phyloP scores from a whole-genome alignment of 2,888 invertebrate genomes.

The Ochropleura plecta region DNA sequence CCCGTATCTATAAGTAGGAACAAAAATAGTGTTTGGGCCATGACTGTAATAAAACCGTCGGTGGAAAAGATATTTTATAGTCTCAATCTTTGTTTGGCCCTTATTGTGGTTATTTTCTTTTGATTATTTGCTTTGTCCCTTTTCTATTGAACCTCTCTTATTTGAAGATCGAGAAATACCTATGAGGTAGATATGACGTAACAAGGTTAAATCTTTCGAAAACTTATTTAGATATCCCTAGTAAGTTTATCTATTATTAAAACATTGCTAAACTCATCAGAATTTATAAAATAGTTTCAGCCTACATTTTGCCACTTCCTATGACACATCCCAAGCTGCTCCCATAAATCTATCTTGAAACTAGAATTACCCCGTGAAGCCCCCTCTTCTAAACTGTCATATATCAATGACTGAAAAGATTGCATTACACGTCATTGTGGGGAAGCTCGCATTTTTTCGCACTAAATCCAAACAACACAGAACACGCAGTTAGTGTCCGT shows the following conservation, averaged over 20 bases:
- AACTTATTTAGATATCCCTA: background rate
- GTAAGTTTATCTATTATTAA: no score
- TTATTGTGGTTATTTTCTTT: constrained; percentile 17
- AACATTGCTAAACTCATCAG: background rate
- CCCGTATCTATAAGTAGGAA: constrained; percentile 57
- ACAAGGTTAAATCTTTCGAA: background rate
- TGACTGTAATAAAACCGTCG: constrained; percentile 32
- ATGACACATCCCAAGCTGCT: constrained; percentile 34
- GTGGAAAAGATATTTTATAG: constrained; percentile 37
- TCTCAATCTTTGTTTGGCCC: constrained; percentile 17
- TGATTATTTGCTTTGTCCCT: constrained; percentile 6
- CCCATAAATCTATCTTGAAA: constrained; percentile 39
- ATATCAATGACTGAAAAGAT: constrained; percentile 79
- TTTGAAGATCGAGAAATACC: background rate
- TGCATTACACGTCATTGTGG: constrained; percentile 76
- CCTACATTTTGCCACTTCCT: constrained; percentile 9
- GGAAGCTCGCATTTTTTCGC: constrained; percentile 80
- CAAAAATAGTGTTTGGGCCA: constrained; percentile 41
- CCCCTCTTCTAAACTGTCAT: constrained; percentile 62
- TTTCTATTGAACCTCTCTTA: constrained; percentile 5
- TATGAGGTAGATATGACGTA: background rate
- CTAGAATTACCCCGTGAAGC: constrained; percentile 36
- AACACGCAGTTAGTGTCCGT: constrained; percentile 88
- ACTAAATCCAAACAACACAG: constrained; percentile 85
- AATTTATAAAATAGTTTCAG: background rate